Evolutionary conservation across 1,140 invertebrate species (phyloP), one percentile per base, ranked within the genome.

Genomic region (Himalopsyche phryganea): DNA sequence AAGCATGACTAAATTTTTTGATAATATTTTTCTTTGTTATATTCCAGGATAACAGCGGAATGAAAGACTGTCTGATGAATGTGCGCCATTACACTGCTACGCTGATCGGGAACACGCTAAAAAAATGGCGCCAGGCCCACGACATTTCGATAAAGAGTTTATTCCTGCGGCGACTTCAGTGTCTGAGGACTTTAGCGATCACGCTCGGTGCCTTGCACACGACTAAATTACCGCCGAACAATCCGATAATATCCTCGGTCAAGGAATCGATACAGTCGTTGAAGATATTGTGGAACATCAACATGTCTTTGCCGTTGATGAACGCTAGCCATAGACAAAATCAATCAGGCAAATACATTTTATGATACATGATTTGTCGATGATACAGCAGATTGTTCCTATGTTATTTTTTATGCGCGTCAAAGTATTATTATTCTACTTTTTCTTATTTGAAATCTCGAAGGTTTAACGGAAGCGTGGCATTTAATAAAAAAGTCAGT

Each of bases 161-260:
- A 6, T 56, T 77, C 19, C 60, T 70, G 17, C 69, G 64, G 67
- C 71, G 75, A 68, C 69, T 77, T 66, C 70, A 76, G 51, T 65
- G 71, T 64, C 66, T 78, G 57, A 70, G 73, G 48, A 58, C 64
- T 61, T 66, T 74, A 1, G 72, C 71, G 11, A 63, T 79, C 9
- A 61, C 72, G 11, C 50, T 77, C 7, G 70, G 68, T 58, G 52
- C 73, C 4, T 65, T 79, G 10, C 67, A 74, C 44, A 65, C 70
- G 11, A 66, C 66, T 35, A 74, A 77, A 46, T 42, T 60, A 14
- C 62, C 54, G 5, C 47, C 38, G 17, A 32, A 23, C 10, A 28
- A 64, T 13, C 53, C 53, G 0, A 20, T 58, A 14, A 44, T 59
- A 5, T 28, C 36, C 18, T 56, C 44, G 0, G 52, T 60, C 44